phyloP scores from a whole-genome alignment of 2,113 vertebrate genomes.

The Rhagologus leucostigma region DNA sequence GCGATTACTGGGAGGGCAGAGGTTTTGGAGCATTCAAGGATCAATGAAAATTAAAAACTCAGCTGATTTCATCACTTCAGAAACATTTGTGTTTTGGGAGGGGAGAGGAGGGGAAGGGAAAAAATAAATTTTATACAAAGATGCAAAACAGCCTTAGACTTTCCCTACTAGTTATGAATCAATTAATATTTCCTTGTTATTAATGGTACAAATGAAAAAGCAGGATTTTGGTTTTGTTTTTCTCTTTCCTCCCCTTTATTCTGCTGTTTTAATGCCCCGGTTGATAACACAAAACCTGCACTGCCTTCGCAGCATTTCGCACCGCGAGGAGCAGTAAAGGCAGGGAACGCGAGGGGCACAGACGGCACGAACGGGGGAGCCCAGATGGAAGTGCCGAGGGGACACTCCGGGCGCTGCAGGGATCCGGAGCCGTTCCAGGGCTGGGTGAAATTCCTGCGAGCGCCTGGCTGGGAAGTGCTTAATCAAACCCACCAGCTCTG shows the following conservation, averaged over 20 bases:
- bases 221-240: neutral
- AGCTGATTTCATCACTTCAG: neutral
- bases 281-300: neutral
- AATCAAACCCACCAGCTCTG: fast-evolving
- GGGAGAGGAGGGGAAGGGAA: neutral
- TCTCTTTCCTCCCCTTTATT: neutral
- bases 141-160: neutral
- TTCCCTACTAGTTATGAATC: neutral
- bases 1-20: neutral
- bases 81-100: neutral
- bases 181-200: neutral
- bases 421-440: neutral
- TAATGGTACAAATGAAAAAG: neutral
- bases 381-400: neutral
- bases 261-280: neutral
- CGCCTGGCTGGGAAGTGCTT: neutral
- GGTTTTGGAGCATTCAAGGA: neutral
- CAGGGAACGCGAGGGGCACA: neutral
- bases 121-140: neutral
- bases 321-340: neutral
- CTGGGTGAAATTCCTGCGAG: neutral
- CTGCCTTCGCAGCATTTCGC: neutral
- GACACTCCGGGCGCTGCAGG: fast-evolving
- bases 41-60: neutral
- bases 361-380: neutral